Evolutionary conservation across 2,888 invertebrate genomes (phyloP).

Genomic region (Iphiclides podalirius): DNA sequence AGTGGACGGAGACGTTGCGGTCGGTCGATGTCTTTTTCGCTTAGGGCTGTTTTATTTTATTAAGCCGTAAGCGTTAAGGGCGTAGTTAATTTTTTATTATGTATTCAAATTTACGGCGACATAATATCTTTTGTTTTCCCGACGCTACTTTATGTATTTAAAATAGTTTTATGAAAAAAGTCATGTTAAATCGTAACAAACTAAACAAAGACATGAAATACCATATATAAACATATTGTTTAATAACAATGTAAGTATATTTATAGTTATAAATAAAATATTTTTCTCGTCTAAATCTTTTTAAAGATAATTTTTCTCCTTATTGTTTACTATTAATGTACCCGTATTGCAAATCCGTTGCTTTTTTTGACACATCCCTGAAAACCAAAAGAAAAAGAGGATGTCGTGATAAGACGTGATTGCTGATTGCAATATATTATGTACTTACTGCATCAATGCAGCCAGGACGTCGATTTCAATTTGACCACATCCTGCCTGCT

Average conservation of each 20-base stretch:
- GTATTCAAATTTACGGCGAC: neutral
- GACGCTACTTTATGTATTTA: too few species aligned
- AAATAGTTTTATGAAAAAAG: too few species aligned
- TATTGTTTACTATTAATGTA: too few species aligned
- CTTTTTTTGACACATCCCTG: constrained; percentile 41
- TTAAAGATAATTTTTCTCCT: too few species aligned
- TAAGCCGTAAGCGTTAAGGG: neutral
- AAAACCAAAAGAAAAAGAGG: constrained; percentile 52
- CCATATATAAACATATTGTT: too few species aligned
- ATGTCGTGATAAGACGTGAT: constrained; percentile 60
- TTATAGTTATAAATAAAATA: too few species aligned
- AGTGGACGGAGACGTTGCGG: constrained; percentile 37
- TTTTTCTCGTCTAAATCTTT: too few species aligned
- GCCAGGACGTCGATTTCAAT: constrained; percentile 72
- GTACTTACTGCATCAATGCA: constrained; percentile 64
- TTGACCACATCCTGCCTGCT: constrained; percentile 74
- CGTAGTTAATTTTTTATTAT: neutral
- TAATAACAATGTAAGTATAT: too few species aligned
- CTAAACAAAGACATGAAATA: too few species aligned
- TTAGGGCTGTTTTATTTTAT: constrained; percentile 42
- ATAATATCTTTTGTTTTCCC: neutral
- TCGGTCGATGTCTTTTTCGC: constrained; percentile 33
- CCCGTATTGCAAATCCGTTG: too few species aligned
- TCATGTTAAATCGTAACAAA: too few species aligned
- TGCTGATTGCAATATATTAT: constrained; percentile 67